Conservation (phyloP, 2,888 invertebrate genomes). For the Coremacera marginata region DNA sequence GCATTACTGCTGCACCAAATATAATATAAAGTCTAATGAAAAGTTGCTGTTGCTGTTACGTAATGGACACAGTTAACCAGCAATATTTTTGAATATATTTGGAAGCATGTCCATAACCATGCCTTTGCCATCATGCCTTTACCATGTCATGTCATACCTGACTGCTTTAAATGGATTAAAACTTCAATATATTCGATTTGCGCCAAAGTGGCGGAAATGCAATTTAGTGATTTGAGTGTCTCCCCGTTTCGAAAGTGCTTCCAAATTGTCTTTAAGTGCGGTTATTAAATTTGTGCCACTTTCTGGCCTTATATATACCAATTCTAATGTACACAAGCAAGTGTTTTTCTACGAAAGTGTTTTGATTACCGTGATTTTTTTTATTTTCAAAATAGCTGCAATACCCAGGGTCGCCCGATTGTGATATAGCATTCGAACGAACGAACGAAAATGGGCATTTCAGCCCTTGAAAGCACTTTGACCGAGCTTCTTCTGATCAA, state of each 20-base stretch:
- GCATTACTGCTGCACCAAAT: background rate
- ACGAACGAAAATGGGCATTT: too few species aligned
- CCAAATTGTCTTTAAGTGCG: background rate
- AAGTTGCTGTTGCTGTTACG: background rate
- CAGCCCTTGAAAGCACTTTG: too few species aligned
- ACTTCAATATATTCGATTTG: background rate
- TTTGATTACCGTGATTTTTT: too few species aligned
- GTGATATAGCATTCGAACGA: too few species aligned
- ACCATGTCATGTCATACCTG: background rate
- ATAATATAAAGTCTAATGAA: background rate
- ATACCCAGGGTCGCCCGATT: too few species aligned
- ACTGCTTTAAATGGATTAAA: constrained; percentile 2
- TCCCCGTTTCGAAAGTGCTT: background rate
- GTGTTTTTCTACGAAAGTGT: background rate
- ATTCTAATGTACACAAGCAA: background rate
- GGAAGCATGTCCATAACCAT: background rate
- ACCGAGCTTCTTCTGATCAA: too few species aligned
- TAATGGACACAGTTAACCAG: background rate
- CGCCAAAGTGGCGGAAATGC: background rate
- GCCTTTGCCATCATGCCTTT: background rate
- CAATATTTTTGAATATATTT: background rate
- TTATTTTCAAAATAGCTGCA: too few species aligned
- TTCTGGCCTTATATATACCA: background rate
- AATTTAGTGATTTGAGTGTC: background rate
- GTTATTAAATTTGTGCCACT: background rate